These are phyloP conservation scores for Ephestia elutella DNA, from an alignment of 1,140 invertebrate species.

Conservation along the genomic window DNA sequence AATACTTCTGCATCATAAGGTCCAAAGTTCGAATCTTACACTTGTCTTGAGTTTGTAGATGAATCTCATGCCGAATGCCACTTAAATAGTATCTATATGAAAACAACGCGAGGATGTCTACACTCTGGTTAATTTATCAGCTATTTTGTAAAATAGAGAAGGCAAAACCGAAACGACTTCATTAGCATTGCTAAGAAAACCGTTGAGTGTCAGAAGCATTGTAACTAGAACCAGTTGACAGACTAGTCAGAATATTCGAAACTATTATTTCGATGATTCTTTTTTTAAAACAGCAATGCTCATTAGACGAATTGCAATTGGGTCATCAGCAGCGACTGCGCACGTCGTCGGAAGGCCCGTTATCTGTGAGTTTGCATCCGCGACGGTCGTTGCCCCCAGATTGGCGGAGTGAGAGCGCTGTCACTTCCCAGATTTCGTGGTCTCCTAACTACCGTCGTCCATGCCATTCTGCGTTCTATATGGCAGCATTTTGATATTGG, in stretches of 20 bases:
- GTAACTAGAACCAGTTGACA: no score
- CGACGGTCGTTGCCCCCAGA: conserved; percentile 28
- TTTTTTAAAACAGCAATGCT: conserved; percentile 12
- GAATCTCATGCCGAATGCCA: no score
- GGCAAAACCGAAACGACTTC: no score
- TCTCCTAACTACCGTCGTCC: conserved; percentile 21
- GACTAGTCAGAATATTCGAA: neutral
- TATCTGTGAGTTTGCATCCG: conserved; percentile 31
- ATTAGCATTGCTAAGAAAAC: no score
- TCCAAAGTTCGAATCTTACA: no score
- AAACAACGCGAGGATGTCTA: no score
- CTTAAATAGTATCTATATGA: no score
- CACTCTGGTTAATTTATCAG: no score
- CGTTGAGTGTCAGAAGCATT: no score
- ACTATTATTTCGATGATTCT: conserved; percentile 7
- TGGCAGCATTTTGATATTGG: neutral
- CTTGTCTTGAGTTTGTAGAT: no score
- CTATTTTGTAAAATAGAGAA: no score
- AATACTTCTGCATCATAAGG: no score
- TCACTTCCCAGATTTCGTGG: conserved; percentile 44
- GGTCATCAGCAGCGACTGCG: conserved; percentile 32
- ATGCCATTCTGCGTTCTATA: neutral
- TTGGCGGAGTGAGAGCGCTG: conserved; percentile 34
- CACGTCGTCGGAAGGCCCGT: conserved; percentile 27
- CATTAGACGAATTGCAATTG: conserved; percentile 30